Evolutionary conservation across 2,113 vertebrate species (phyloP).

Genomic region (Lasiurus cinereus): DNA sequence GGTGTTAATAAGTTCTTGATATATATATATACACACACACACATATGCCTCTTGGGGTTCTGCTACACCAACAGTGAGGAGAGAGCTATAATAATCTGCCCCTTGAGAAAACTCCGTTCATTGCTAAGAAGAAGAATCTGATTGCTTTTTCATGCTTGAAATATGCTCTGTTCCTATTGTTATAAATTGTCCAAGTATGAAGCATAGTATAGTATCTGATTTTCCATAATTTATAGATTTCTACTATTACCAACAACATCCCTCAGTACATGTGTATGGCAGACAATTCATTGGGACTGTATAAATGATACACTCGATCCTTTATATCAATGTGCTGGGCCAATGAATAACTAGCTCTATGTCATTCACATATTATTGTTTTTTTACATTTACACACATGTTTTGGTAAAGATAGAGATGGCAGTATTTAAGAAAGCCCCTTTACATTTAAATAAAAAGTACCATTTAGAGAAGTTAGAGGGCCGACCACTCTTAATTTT

Average conservation of each 20-base stretch:
- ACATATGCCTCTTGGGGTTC: neutral
- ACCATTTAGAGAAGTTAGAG: neutral
- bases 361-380: neutral
- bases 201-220: neutral
- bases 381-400: neutral
- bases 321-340: neutral
- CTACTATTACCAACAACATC: neutral
- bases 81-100: conserved; percentile 27
- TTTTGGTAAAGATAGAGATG: neutral
- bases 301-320: neutral
- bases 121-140: conserved; percentile 37
- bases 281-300: neutral
- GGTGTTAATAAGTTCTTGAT: conserved; percentile 49
- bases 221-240: neutral
- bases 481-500: neutral
- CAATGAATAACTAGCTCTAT: neutral
- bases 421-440: neutral
- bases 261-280: neutral
- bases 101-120: conserved; percentile 30
- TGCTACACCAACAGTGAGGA: neutral
- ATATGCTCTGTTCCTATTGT: neutral
- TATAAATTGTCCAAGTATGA: neutral
- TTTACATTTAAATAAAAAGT: conserved; percentile 1
- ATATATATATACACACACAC: neutral
- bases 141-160: conserved; percentile 39